phyloP scores from a whole-genome alignment of 2,797 vertebrate genomes.

The Gobio occitaniae region DNA sequence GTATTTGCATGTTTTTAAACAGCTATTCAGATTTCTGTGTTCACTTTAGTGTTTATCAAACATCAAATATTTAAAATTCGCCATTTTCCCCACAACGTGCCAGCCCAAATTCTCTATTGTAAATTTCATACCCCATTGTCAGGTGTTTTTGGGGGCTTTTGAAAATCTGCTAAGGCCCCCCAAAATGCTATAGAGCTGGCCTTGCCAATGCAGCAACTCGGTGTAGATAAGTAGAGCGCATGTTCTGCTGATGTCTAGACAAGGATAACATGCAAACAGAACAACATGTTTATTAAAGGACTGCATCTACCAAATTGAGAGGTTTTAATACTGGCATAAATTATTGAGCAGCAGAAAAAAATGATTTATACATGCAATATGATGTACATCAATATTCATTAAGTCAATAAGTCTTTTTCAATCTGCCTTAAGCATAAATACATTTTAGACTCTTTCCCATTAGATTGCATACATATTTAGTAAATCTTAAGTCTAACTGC shows the following conservation, averaged over 20 bases:
- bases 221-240: neutral
- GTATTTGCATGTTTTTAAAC: too few relatives aligned
- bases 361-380: neutral
- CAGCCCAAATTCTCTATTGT: too few relatives aligned
- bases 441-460: neutral
- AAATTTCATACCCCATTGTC: too few relatives aligned
- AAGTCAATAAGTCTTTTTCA: neutral
- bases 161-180: too few relatives aligned
- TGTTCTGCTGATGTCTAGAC: constrained; percentile 45
- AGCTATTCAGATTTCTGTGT: neutral
- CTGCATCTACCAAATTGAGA: neutral
- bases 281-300: neutral
- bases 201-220: too few relatives aligned
- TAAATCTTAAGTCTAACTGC: neutral
- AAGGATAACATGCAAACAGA: neutral
- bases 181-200: too few relatives aligned
- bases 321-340: neutral
- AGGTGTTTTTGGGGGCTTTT: too few relatives aligned
- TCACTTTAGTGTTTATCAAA: too few relatives aligned
- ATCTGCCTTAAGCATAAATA: neutral
- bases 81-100: too few relatives aligned
- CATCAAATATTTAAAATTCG: too few relatives aligned
- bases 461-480: neutral
- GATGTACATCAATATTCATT: neutral
- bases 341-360: neutral